These are phyloP conservation scores for Pangasius larnaudii DNA, from an alignment of 2,797 vertebrate genomes.

Conservation along the genomic window DNA sequence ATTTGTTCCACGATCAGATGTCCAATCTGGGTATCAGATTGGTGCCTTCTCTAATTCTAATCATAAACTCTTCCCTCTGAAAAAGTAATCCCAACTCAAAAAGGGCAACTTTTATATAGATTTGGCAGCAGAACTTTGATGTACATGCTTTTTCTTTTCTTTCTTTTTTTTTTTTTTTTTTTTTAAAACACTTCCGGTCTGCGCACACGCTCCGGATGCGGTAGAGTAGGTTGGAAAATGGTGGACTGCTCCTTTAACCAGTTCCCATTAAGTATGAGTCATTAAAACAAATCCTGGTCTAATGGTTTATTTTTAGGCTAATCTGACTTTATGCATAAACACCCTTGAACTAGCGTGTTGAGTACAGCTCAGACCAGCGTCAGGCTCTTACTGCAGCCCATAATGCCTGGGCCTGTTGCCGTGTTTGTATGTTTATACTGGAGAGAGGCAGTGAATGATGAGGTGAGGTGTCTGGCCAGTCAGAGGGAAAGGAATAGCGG, in stretches of 20 bases:
- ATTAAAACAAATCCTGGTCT: background rate
- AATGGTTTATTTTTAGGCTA: background rate
- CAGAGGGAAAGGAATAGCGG: slow-evolving; percentile 2
- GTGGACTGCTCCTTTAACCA: background rate
- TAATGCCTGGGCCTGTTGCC: slow-evolving; percentile 63
- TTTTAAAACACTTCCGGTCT: background rate
- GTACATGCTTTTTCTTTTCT: background rate
- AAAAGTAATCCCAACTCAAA: background rate
- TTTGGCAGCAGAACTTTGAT: background rate
- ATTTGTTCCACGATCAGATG: background rate
- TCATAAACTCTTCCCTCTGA: background rate
- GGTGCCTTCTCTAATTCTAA: background rate
- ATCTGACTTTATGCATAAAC: slow-evolving; percentile 5
- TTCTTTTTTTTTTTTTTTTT: background rate
- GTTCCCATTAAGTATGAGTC: background rate
- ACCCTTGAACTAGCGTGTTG: slow-evolving; percentile 27
- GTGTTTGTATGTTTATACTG: slow-evolving; percentile 69
- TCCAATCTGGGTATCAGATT: background rate
- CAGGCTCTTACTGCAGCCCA: slow-evolving; percentile 51
- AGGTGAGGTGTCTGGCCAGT: slow-evolving; percentile 59
- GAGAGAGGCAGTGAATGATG: slow-evolving; percentile 61
- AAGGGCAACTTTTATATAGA: background rate
- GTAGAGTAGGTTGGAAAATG: background rate
- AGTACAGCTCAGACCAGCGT: slow-evolving; percentile 38
- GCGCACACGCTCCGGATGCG: background rate